A percentile compares a stretch with the other conserved stretches of the same genome.
These are phyloP conservation scores for Atrina japonica DNA, from an alignment of 2,888 invertebrate species.

Conservation along the genomic window DNA sequence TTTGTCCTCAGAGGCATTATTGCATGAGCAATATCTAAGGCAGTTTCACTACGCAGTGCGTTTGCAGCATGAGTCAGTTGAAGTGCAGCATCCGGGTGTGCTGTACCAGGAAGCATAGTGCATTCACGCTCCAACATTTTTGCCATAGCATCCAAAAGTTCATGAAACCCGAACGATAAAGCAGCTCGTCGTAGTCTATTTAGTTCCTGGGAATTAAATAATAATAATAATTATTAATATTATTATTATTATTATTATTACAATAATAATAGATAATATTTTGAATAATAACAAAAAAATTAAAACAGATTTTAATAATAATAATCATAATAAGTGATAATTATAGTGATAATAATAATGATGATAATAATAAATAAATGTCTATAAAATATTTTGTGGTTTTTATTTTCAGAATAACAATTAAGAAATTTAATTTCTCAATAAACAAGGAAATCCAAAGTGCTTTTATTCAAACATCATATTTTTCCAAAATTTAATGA, in stretches of 20 bases:
- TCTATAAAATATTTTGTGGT: too few relatives aligned
- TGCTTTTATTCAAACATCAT: too few relatives aligned
- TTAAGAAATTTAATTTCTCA: too few relatives aligned
- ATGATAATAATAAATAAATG: too few relatives aligned
- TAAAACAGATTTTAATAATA: too few relatives aligned
- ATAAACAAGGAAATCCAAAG: too few relatives aligned
- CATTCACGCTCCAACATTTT: conserved; percentile 94
- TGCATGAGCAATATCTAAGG: conserved; percentile 68
- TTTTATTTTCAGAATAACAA: too few relatives aligned
- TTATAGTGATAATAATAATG: too few relatives aligned
- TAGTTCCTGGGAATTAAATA: conserved; percentile 86
- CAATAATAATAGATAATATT: too few relatives aligned
- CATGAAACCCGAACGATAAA: conserved; percentile 93
- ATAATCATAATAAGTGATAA: too few relatives aligned
- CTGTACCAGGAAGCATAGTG: conserved; percentile 87
- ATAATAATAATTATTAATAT: not conserved
- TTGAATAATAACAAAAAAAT: too few relatives aligned
- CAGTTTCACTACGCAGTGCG: conserved; percentile 86
- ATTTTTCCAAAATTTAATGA: too few relatives aligned
- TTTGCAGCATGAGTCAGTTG: conserved; percentile 94
- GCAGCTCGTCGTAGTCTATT: conserved; percentile 95
- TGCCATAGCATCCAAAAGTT: conserved; percentile 92
- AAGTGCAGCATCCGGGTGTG: conserved; percentile 92
- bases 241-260: not conserved
- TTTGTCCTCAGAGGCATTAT: conserved; percentile 77